Evolutionary conservation across 2,113 vertebrate genomes (phyloP), one percentile per base, ranked within the genome.

Genomic region (Rhineura floridana): DNA sequence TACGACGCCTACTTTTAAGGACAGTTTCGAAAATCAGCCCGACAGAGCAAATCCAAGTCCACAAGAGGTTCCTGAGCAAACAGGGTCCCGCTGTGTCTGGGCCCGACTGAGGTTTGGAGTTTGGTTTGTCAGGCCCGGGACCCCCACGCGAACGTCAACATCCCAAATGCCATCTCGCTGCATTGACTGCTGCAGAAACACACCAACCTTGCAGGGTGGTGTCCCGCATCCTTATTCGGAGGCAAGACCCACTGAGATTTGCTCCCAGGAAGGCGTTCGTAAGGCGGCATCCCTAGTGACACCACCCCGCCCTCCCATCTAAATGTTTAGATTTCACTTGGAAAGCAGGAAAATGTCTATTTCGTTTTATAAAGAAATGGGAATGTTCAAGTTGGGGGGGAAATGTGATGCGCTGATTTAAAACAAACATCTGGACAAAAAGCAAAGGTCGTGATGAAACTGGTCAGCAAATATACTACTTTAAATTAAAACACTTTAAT

Each of bases 321-420:
- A 44, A 7, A 15, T 21, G 4, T 44, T 55, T n/a, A 59, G 52
- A 75, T 21, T 46, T 76, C 55, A 25, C 42, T 55, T 21, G 50
- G 52, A 72, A 84, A 5, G 28, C 12, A n/a, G 77, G 48, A 55
- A 62, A 77, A 76, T 55, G 39, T 25, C 52, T 28, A 85, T 77
- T 85, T 85, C 84, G 84, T 85, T 85, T 62, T 85, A 76, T 42
- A 76, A 85, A 85, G 28, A 85, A 85, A 85, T 85, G 39, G 2
- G 28, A 44, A n/a, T 1, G 39, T 6, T 59, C 4, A n/a, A 59
- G 28, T 11, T n/a, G 59, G 13, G 17, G 11, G 12, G 25, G 4
- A 17, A 23, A 3, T 17, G 25, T 8, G 36, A 21, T 2, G 13
- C 10, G 55, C 42, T n/a, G 55, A 13, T 76, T n/a, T 62, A 36